A percentile compares a stretch with the other conserved stretches of the same genome.
phyloP scores from a whole-genome alignment of 1,140 invertebrate species.

The Procambarus clarkii region DNA sequence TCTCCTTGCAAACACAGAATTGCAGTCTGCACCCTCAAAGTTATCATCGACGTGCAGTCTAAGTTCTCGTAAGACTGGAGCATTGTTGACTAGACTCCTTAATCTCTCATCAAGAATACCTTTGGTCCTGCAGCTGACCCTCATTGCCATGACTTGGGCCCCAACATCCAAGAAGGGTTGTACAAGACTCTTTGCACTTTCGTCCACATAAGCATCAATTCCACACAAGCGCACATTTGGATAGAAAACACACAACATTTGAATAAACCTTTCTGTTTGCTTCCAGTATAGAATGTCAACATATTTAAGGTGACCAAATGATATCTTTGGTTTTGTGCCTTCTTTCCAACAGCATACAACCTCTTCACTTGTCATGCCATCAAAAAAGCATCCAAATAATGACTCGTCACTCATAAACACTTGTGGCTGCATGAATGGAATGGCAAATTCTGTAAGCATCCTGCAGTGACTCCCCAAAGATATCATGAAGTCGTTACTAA shows the following conservation, averaged over 20 bases:
- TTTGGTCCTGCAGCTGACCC: constrained; percentile 7
- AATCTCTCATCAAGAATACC: constrained; percentile 2
- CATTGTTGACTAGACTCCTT: background rate
- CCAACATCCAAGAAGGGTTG: constrained; percentile 44
- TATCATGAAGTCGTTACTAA: constrained; percentile 61
- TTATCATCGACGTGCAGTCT: constrained; percentile 21
- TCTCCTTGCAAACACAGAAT: background rate
- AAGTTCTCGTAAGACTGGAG: constrained; percentile 32
- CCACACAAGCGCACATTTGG: constrained; percentile 36
- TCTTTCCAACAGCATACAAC: constrained; percentile 40
- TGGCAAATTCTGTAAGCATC: constrained; percentile 48
- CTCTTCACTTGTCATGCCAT: constrained; percentile 49
- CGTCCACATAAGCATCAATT: background rate
- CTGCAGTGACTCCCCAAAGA: constrained; percentile 42
- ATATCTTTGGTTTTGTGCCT: constrained; percentile 31
- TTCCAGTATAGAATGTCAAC: constrained; percentile 63
- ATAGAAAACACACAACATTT: constrained; percentile 51
- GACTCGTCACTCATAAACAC: constrained; percentile 63
- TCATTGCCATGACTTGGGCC: constrained; percentile 10
- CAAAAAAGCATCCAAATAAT: constrained; percentile 51
- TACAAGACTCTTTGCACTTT: background rate
- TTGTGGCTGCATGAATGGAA: constrained; percentile 55
- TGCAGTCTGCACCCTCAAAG: constrained; percentile 17
- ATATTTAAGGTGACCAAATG: constrained; percentile 33
- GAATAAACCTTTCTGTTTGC: constrained; percentile 52